phyloP scores from a whole-genome alignment of 2,888 invertebrate species.

The Calliopum simillimum region DNA sequence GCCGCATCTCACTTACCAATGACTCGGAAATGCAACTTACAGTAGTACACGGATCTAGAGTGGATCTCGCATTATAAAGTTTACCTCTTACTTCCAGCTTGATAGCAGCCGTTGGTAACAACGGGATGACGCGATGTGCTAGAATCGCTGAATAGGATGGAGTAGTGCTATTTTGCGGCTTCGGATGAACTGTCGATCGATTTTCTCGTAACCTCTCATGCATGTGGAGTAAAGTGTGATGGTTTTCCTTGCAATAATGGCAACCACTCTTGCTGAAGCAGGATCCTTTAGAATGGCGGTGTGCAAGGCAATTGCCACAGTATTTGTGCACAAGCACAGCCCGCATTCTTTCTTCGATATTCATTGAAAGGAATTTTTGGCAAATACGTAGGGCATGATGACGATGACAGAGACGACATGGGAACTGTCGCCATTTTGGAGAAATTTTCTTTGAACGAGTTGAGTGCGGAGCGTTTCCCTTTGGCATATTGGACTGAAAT shows the following conservation, averaged over 20 bases:
- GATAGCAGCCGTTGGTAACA: neutral
- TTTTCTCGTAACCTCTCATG: neutral
- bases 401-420: neutral
- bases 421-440: neutral
- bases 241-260: constrained; percentile 1
- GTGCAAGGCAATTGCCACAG: constrained; percentile 9
- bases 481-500: neutral
- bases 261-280: constrained; percentile 15
- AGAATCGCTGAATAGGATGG: neutral
- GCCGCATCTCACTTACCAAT: too few relatives aligned
- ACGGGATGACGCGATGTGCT: neutral
- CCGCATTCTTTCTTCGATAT: neutral
- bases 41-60: too few relatives aligned
- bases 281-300: neutral
- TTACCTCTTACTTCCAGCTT: neutral
- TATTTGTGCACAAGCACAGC: neutral
- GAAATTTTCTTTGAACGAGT: neutral
- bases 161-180: neutral
- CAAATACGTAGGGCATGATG: neutral
- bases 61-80: too few relatives aligned
- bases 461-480: too few relatives aligned
- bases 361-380: neutral
- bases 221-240: constrained; percentile 12
- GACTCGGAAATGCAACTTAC: too few relatives aligned
- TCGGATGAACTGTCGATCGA: neutral